These are phyloP conservation scores for Sebastolobus altivelis DNA, from an alignment of 2,797 vertebrate genomes.

Conservation along the genomic window DNA sequence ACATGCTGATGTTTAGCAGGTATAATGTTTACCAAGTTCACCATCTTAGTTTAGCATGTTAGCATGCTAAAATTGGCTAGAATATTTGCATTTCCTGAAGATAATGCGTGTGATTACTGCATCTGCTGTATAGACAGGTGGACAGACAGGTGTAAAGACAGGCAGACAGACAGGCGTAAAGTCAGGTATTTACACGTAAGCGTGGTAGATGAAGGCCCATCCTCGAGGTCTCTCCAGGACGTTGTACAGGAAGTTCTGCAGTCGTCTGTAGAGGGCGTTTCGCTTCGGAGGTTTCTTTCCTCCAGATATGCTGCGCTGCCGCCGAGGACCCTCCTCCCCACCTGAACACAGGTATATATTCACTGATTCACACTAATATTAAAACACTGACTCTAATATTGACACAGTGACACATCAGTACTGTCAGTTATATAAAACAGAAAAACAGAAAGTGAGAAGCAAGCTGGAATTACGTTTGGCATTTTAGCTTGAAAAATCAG, in stretches of 20 bases:
- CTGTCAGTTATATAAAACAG: background rate
- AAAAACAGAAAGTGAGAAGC: background rate
- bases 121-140: no score
- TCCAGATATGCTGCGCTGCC: conserved; percentile 90
- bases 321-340: conserved; percentile 89
- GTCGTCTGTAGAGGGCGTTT: conserved; percentile 94
- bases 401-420: background rate
- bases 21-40: no score
- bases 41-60: no score
- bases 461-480: background rate
- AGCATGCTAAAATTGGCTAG: no score
- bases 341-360: conserved; percentile 78
- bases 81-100: no score
- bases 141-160: no score
- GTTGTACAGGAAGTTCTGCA: conserved; percentile 99
- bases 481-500: background rate
- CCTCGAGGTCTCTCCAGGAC: conserved; percentile 96
- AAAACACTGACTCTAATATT: background rate
- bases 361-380: conserved; percentile 42
- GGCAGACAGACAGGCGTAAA: background rate
- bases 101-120: no score
- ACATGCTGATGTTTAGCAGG: no score
- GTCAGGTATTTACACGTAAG: conserved; percentile 91
- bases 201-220: conserved; percentile 98
- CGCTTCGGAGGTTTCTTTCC: conserved; percentile 92